Evolutionary conservation across 2,113 vertebrate genomes (phyloP).

Genomic region (Bubo scandiacus): DNA sequence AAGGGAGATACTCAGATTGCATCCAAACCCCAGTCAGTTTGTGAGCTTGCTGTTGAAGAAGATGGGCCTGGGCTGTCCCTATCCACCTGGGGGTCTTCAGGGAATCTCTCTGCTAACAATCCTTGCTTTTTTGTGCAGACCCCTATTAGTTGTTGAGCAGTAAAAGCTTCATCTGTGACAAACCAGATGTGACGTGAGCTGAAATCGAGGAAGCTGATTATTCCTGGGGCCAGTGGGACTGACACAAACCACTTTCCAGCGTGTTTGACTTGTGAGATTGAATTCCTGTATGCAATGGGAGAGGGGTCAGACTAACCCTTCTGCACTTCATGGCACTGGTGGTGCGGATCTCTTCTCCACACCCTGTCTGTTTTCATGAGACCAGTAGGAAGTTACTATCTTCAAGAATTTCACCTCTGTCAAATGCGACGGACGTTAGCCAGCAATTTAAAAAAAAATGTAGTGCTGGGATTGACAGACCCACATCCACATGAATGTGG

Average conservation of each 20-base stretch:
- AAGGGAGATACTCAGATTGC: not conserved
- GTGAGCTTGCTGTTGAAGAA: not conserved
- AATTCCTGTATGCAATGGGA: not conserved
- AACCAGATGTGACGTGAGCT: not conserved
- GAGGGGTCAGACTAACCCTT: not conserved
- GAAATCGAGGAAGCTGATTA: not conserved
- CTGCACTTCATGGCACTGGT: not conserved
- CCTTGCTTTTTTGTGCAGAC: not conserved
- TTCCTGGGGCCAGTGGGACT: not conserved
- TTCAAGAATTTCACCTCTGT: not conserved
- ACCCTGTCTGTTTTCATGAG: not conserved
- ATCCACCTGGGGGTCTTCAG: not conserved
- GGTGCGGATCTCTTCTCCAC: not conserved
- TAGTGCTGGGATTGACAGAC: not conserved
- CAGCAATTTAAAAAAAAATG: not conserved
- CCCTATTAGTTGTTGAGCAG: not conserved
- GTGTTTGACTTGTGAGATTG: not conserved
- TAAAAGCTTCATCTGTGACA: not conserved
- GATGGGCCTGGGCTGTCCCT: not conserved
- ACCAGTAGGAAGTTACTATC: not conserved
- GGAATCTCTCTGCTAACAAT: not conserved
- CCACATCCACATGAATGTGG: rapidly evolving
- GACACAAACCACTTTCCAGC: rapidly evolving
- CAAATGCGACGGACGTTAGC: not conserved
- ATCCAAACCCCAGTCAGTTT: not conserved